Percentiles rank a stretch among this genome's conserved stretches.
phyloP scores from a whole-genome alignment of 1,140 invertebrate species.

The Achatina immaculata region DNA sequence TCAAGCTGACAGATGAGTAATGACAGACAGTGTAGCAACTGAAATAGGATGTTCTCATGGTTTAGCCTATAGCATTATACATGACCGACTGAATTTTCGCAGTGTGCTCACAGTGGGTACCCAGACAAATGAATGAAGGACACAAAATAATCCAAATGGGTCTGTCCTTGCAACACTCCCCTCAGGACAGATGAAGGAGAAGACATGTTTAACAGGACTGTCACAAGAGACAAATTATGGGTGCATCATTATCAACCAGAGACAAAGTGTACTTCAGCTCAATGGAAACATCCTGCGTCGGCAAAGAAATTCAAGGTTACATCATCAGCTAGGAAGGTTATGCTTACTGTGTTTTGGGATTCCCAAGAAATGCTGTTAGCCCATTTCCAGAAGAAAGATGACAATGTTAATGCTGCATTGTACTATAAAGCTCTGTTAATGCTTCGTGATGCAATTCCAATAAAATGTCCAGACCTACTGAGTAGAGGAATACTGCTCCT shows the following conservation, averaged over 20 bases:
- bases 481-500: not conserved
- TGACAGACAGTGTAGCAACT: too few relatives aligned
- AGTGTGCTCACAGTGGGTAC: too few relatives aligned
- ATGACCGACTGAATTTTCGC: too few relatives aligned
- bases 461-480: not conserved
- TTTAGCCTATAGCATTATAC: too few relatives aligned
- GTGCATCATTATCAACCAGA: not conserved
- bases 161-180: too few relatives aligned
- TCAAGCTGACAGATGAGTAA: too few relatives aligned
- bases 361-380: not conserved
- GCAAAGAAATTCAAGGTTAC: not conserved
- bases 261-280: not conserved
- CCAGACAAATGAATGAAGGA: too few relatives aligned
- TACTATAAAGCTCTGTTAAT: not conserved
- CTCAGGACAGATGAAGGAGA: too few relatives aligned
- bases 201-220: constrained; percentile 14
- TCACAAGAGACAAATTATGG: not conserved
- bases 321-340: not conserved
- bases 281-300: constrained; percentile 7
- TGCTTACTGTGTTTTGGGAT: not conserved
- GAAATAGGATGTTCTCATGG: too few relatives aligned
- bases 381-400: constrained; percentile 3
- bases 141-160: too few relatives aligned
- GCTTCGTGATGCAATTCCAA: not conserved
- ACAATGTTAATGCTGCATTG: not conserved